Percentiles rank a stretch among this genome's conserved stretches.
These are phyloP conservation scores for Cirrhinus molitorella DNA, from an alignment of 2,797 vertebrate genomes.

Conservation along the genomic window DNA sequence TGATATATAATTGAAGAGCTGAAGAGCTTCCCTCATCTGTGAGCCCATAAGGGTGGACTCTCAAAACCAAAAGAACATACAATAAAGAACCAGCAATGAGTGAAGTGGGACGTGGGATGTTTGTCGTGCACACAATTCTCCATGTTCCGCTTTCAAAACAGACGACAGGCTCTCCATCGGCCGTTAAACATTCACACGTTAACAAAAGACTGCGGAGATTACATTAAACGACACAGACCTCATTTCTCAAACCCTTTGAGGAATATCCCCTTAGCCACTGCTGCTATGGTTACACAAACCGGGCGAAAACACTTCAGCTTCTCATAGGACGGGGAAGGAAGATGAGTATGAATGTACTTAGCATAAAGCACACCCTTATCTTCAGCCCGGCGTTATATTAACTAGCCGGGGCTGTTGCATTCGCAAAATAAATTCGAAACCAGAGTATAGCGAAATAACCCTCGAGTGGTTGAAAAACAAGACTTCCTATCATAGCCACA, in stretches of 20 bases:
- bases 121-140: constrained; percentile 36
- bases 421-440: background rate
- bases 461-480: background rate
- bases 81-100: constrained; percentile 31
- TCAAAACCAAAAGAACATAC: constrained; percentile 32
- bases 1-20: constrained; percentile 3
- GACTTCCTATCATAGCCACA: constrained; percentile 9
- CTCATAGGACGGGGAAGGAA: background rate
- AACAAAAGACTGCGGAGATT: constrained; percentile 47
- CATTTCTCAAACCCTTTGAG: constrained; percentile 40
- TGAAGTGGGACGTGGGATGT: constrained; percentile 27
- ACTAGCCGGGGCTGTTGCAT: background rate
- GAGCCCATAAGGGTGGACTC: constrained; percentile 21
- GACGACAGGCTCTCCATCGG: constrained; percentile 28
- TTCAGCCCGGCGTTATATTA: background rate
- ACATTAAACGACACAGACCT: constrained; percentile 52
- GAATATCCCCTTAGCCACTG: constrained; percentile 24
- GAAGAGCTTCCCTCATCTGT: background rate
- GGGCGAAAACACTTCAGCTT: constrained; percentile 25
- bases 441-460: background rate
- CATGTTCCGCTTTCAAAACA: constrained; percentile 48
- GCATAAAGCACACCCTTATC: constrained; percentile 22
- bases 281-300: constrained; percentile 32
- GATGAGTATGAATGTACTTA: constrained; percentile 18
- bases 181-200: constrained; percentile 57